phyloP scores from a whole-genome alignment of 64 coral and sea anemone species.

The Montipora capricornis region DNA sequence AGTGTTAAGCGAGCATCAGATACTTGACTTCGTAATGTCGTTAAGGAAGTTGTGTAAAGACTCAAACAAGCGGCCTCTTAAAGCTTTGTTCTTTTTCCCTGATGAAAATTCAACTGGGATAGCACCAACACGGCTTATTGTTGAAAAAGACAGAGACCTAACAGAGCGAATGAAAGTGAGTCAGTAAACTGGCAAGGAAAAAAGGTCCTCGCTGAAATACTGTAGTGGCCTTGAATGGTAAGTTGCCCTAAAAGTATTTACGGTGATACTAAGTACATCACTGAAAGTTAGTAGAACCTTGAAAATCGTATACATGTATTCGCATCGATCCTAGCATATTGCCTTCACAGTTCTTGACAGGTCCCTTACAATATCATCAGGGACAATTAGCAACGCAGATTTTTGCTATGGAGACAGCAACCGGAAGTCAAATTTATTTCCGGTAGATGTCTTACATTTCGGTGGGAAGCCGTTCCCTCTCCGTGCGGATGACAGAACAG shows the following conservation, averaged over 20 bases:
- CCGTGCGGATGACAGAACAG: conserved; percentile 27
- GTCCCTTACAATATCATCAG: no score
- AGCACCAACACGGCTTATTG: background rate
- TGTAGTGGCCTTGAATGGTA: background rate
- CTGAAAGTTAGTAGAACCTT: no score
- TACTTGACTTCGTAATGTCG: background rate
- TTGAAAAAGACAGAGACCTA: background rate
- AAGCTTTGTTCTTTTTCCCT: background rate
- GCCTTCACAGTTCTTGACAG: no score
- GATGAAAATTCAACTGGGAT: background rate
- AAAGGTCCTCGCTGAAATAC: background rate
- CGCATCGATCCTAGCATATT: no score
- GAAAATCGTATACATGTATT: no score
- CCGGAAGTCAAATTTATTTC: conserved; percentile 8
- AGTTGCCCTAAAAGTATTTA: background rate
- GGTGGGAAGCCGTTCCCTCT: conserved; percentile 33
- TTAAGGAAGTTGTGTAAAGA: background rate
- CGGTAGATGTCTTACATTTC: conserved; percentile 36
- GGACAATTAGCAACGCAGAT: conserved; percentile 47
- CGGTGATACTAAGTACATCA: background rate
- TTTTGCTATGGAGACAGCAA: conserved; percentile 38
- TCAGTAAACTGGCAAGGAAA: background rate
- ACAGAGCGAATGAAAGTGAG: background rate
- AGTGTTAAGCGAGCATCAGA: background rate
- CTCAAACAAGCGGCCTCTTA: background rate